Base-by-base conservation (phyloP, 1,140 invertebrate species). In the Lysiphlebus fabarum region DNA sequence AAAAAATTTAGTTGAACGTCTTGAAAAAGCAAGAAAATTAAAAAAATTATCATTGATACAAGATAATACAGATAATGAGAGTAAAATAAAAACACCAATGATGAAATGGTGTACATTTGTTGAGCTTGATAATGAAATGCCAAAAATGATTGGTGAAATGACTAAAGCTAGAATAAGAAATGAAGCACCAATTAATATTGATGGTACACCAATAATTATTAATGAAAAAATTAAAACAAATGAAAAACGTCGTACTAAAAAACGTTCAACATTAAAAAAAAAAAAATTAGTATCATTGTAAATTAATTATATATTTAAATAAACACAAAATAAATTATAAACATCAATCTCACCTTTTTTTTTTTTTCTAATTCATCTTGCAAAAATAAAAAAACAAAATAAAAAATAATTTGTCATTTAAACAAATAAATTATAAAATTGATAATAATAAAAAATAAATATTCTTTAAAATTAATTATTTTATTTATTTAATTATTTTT, bases 261-360 rank as follows among this genome's bases (percentile, higher is more conserved):
- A 64, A 56, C 67, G 65, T 5, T 69, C 68, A 6, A 65, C 75
- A 11, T 54, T 62, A 14, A 74, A 72, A 41, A 66, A 74, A 47
- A 79, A 78, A 70, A 79, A 76, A 62, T 74, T 66, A 55, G 73
- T 77, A 0, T 73, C 71, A 7, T 76, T 77, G 57, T 75, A 70
- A 67, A 63, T 44, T 10, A 33, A 12, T n/a, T n/a, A n/a, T n/a
- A n/a, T n/a, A n/a, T n/a, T n/a, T n/a, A n/a, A n/a, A n/a, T n/a
- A 9, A 14, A 11, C 17, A 53, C 1, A 2, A 48, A 17, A 17
- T 3, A 17, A 17, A 17, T 17, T 17, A 17, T 1, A 1, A 17
- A 17, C 1, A 17, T 17, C 3, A 17, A 45, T 12, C 7, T 6
- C 43, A 8, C 12, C 43, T 6, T 40, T 40, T 40, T 40, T 40